Evolutionary conservation across 1,140 invertebrate species (phyloP), one percentile per base, ranked within the genome.

Genomic region (Venturia canescens): DNA sequence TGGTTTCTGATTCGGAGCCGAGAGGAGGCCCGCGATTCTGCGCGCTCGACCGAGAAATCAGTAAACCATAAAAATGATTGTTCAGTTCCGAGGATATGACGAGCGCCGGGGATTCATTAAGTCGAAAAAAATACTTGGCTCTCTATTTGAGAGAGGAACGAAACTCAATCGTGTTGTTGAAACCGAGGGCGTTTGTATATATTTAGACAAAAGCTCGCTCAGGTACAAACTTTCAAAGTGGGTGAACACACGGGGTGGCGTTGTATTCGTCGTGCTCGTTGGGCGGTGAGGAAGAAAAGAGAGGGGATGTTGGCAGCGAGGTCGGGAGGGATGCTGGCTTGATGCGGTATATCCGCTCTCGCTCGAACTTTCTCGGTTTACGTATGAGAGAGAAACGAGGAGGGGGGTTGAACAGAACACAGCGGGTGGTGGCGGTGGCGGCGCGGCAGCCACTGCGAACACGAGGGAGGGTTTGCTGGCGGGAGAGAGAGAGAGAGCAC

Each of bases 121-220:
- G 69, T 71, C 26, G 71, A 44, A 44, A 44, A n/a, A 44, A 44
- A 44, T 44, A 44, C 38, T 44, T 44, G 3, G 11, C 7, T 1
- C 0, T n/a, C 18, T 63, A 74, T 48, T 74, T 74, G 16, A 29
- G 9, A 4, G 78, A 50, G 78, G 11, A 79, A 70, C 27, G 27
- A 81, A 72, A 78, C 63, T 79, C 60, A 63, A 76, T 77, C 63
- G 63, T 29, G 18, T 29, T 27, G 70, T 48, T 66, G 57, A 38
- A 72, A 75, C 67, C 34, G 69, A 48, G 48, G 57, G 69, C 80
- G 82, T 82, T 76, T 76, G 74, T 76, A 76, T 76, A 76, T 76
- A 76, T 76, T 76, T 76, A 76, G 74, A 53, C 74, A 44, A 76
- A 44, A 53, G 50, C 66, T 31, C 26, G 15, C 29, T 18, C 66